Evolutionary conservation across 2,888 invertebrate genomes (phyloP), one percentile per base, ranked within the genome.

Genomic region (Rhopalosiphum nymphaeae): DNA sequence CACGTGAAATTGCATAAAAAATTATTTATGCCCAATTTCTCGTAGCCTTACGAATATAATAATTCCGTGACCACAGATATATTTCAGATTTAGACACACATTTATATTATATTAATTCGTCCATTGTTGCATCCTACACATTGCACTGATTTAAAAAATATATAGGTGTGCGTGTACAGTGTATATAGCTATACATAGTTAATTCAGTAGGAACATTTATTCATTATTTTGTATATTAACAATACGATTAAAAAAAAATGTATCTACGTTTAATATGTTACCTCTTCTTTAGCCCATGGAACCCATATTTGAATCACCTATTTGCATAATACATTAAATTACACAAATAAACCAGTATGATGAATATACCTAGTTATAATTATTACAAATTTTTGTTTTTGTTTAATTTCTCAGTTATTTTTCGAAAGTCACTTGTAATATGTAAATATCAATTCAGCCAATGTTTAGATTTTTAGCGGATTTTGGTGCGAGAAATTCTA

Each of bases 21-120:
- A 67, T 90, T 90, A 90, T 90, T 61, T 90, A 90, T 90, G 90
- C 67, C 90, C 11, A 61, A 90, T 67, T 61, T 57, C 57, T 90
- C 29, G 89, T 42, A 88, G 29, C 25, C 57, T 61, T 57, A 9
- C 10, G 44, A 7, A 44, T 42, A 26, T 89, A 56, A 89, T 89
- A 61, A 89, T 57, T 26, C 89, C 9, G 44, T 16, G 16, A 57
- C 57, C 29, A 29, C 44, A 57, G 89, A 89, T 89, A 44, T 29
- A 36, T 36, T 57, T 57, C 44, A 61, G 57, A 57, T 57, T 57
- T 42, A 89, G 44, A 44, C 16, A 89, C 44, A 29, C 36, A 89
- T 89, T 57, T 89, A 44, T 57, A 87, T 87, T 87, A 53, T 78
- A 78, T 36, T 78, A 89, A 89, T 89, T 57, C 57, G 16, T 57